Percentiles rank a stretch among this genome's conserved stretches.
Evolutionary conservation across 2,113 vertebrate species (phyloP).

Genomic region (Corythoichthys haematopterus): DNA sequence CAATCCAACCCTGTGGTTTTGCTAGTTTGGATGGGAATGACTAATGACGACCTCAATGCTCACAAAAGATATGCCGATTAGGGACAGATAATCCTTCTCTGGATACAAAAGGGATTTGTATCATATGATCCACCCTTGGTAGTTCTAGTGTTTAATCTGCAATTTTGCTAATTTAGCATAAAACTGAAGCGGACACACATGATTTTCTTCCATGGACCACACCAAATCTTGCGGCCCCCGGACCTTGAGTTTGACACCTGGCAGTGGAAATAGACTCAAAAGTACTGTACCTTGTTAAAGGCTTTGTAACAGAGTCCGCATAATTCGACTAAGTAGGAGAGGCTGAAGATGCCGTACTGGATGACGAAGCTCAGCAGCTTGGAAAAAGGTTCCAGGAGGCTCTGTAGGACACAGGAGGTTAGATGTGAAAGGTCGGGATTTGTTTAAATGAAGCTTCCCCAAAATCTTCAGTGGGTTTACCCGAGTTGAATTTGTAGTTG

Average conservation of each 20-base stretch:
- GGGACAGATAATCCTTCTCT: too few relatives aligned
- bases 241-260: background rate
- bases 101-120: too few relatives aligned
- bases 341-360: constrained; percentile 91
- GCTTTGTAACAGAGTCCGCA: constrained; percentile 94
- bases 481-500: constrained; percentile 88
- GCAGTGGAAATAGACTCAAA: background rate
- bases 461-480: constrained; percentile 69
- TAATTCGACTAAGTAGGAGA: constrained; percentile 93
- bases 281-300: constrained; percentile 88
- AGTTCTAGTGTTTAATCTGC: too few relatives aligned
- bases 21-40: too few relatives aligned
- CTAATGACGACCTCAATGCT: too few relatives aligned
- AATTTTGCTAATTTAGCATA: too few relatives aligned
- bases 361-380: constrained; percentile 96
- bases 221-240: too few relatives aligned
- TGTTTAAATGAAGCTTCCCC: background rate
- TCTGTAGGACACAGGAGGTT: constrained; percentile 71
- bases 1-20: too few relatives aligned
- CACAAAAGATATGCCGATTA: too few relatives aligned
- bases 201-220: too few relatives aligned
- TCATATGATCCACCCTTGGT: too few relatives aligned
- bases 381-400: constrained; percentile 95
- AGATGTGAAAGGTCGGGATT: constrained; percentile 9
- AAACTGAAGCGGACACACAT: too few relatives aligned